Evolutionary conservation across 2,888 invertebrate species (phyloP).

Genomic region (Incurvaria masculella): DNA sequence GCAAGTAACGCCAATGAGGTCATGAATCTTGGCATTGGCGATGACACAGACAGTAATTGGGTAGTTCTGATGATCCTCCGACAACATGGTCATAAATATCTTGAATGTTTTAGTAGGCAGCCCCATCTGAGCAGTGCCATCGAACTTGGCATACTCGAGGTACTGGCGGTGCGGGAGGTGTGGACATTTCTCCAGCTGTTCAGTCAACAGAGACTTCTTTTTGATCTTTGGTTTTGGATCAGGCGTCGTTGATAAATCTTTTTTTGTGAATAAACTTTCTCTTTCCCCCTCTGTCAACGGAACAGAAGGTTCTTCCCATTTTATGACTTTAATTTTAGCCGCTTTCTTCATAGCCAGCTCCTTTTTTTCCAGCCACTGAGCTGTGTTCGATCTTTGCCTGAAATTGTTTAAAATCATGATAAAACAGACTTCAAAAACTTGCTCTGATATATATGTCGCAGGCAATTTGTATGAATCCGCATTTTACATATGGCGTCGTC

Average conservation of each 20-base stretch:
- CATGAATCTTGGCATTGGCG: conserved; percentile 80
- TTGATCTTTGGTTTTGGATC: conserved; percentile 31
- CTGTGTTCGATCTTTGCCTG: conserved; percentile 81
- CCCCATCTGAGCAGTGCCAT: conserved; percentile 81
- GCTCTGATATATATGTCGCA: no score
- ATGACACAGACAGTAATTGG: conserved; percentile 81
- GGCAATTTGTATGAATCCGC: no score
- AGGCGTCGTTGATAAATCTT: conserved; percentile 22
- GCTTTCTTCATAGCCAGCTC: conserved; percentile 81
- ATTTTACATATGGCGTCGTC: no score
- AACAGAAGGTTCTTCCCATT: conserved; percentile 60
- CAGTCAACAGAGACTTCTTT: conserved; percentile 64
- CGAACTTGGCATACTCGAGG: conserved; percentile 86
- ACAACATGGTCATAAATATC: conserved; percentile 87
- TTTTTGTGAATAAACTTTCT: conserved; percentile 57
- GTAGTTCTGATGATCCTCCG: conserved; percentile 76
- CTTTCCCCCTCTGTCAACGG: conserved; percentile 55
- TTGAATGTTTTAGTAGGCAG: conserved; percentile 79
- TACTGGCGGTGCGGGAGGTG: conserved; percentile 82
- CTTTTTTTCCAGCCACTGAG: conserved; percentile 84
- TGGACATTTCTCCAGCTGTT: conserved; percentile 74
- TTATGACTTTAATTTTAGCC: conserved; percentile 71
- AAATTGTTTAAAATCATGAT: no score
- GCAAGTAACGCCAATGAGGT: conserved; percentile 90
- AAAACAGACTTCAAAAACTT: no score